phyloP scores from a whole-genome alignment of 2,888 invertebrate species.

The Vanessa cardui region DNA sequence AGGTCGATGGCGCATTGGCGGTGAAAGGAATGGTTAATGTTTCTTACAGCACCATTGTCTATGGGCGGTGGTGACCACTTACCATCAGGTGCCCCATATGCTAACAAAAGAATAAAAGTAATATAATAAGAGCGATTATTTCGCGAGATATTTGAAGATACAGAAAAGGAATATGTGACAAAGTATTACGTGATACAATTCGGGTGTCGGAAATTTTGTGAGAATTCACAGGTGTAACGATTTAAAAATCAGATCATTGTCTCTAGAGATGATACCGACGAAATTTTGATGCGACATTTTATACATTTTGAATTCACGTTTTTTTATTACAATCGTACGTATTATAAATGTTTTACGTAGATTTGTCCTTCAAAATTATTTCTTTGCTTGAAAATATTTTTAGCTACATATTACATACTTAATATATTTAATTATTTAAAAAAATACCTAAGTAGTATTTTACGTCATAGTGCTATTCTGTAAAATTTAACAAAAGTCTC shows the following conservation, averaged over 20 bases:
- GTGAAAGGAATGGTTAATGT: no score
- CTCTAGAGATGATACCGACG: neutral
- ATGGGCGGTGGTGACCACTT: no score
- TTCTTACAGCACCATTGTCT: no score
- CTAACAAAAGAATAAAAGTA: no score
- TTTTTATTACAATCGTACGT: conserved; percentile 11
- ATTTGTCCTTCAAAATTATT: neutral
- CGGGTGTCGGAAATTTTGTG: neutral
- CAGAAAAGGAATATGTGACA: neutral
- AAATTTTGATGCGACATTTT: neutral
- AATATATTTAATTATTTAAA: no score
- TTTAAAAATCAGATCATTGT: conserved; percentile 8
- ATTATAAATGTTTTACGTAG: conserved; percentile 10
- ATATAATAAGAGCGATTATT: neutral
- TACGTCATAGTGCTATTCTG: no score
- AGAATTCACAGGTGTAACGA: conserved; percentile 14
- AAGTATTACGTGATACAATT: conserved; percentile 14
- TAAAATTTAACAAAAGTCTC: no score
- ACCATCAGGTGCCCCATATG: no score
- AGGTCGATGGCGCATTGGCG: no score
- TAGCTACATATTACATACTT: no score
- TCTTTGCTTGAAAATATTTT: no score
- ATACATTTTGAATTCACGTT: conserved; percentile 2
- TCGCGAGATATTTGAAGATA: neutral
- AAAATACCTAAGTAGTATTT: no score